Evolutionary conservation across 2,888 invertebrate species (phyloP).

Genomic region (Drosophila leonis): DNA sequence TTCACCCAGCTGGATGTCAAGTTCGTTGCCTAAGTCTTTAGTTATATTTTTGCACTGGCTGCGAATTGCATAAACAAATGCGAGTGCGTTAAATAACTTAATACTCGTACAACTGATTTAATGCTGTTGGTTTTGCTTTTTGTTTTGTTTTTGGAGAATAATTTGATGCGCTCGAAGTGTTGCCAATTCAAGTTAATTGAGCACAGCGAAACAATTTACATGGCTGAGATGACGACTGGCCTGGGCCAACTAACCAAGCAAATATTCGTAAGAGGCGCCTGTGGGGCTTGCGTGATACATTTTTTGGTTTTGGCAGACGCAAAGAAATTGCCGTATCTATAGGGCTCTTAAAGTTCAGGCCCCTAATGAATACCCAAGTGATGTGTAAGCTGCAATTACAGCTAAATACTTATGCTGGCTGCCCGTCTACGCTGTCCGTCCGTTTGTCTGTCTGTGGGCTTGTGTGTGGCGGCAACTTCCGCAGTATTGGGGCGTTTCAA

Average conservation of each 20-base stretch:
- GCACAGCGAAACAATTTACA: constrained; percentile 64
- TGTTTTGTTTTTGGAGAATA: constrained; percentile 51
- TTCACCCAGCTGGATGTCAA: constrained; percentile 43
- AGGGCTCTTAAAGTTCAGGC: constrained; percentile 27
- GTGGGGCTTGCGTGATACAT: constrained; percentile 28
- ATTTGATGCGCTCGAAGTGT: constrained; percentile 74
- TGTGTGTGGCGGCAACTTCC: constrained; percentile 56
- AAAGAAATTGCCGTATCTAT: constrained; percentile 43
- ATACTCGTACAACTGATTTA: constrained; percentile 59
- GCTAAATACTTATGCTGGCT: constrained; percentile 53
- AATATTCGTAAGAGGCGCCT: constrained; percentile 28
- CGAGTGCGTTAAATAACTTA: constrained; percentile 60
- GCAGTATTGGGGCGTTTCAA: constrained; percentile 63
- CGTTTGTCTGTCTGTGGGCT: constrained; percentile 14
- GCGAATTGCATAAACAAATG: constrained; percentile 38
- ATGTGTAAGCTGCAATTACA: constrained; percentile 64
- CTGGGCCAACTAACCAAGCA: constrained; percentile 22
- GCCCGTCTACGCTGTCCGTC: background rate
- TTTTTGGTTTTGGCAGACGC: constrained; percentile 17
- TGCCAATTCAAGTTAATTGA: constrained; percentile 65
- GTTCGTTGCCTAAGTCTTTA: constrained; percentile 78
- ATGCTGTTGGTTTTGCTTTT: constrained; percentile 31
- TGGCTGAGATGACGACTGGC: constrained; percentile 33
- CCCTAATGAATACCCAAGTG: constrained; percentile 50
- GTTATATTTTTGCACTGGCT: constrained; percentile 39